Evolutionary conservation across 2,888 invertebrate genomes (phyloP).

Genomic region (Cabera pusaria): DNA sequence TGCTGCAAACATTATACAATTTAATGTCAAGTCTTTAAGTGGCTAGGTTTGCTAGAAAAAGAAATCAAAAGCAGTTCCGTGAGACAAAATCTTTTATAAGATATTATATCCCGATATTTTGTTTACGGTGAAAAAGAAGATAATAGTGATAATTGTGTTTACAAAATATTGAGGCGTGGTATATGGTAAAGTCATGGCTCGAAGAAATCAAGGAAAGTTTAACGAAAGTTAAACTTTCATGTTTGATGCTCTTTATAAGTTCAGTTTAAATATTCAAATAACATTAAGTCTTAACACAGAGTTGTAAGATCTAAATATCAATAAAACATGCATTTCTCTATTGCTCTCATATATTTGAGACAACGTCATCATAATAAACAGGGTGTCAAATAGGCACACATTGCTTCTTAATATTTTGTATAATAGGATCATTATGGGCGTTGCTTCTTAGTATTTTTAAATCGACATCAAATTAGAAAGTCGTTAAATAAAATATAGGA

Average conservation of each 20-base stretch:
- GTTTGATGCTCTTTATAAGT: constrained; percentile 45
- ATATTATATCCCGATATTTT: constrained; percentile 16
- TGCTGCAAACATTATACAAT: constrained; percentile 42
- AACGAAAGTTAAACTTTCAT: constrained; percentile 71
- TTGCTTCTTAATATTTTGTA: too few relatives aligned
- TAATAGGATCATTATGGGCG: constrained; percentile 13
- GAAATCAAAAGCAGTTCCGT: constrained; percentile 23
- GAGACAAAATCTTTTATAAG: constrained; percentile 13
- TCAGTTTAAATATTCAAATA: constrained; percentile 8
- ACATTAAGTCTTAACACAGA: constrained; percentile 28
- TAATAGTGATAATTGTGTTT: constrained; percentile 43
- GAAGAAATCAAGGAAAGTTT: constrained; percentile 59
- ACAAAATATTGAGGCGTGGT: constrained; percentile 54
- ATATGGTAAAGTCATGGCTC: constrained; percentile 37
- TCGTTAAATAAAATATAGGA: too few relatives aligned
- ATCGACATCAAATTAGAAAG: neutral
- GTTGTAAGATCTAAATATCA: constrained; percentile 11
- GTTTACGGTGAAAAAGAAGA: too few relatives aligned
- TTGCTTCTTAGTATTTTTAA: too few relatives aligned
- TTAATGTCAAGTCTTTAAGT: constrained; percentile 25
- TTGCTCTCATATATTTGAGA: constrained; percentile 2
- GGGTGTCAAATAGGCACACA: constrained; percentile 9
- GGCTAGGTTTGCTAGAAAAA: too few relatives aligned
- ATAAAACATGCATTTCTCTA: neutral
- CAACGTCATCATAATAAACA: constrained; percentile 26